These are phyloP conservation scores for Laticauda laticaudata DNA, from an alignment of 2,113 vertebrate species.

Conservation along the genomic window DNA sequence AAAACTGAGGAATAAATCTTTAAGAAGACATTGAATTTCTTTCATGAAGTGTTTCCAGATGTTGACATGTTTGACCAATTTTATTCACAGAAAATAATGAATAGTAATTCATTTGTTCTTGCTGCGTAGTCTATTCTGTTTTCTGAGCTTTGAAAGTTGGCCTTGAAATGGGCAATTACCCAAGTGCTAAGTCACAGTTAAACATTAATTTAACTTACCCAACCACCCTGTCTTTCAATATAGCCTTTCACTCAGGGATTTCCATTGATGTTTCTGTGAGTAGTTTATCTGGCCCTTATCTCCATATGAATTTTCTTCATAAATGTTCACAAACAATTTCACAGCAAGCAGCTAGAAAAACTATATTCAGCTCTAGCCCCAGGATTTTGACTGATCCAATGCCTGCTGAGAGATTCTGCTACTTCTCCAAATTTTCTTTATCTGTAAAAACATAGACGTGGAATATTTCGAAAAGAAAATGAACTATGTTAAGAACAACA, in stretches of 20 bases:
- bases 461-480: neutral
- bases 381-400: conserved; percentile 48
- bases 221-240: conserved; percentile 59
- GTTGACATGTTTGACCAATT: neutral
- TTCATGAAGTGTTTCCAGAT: neutral
- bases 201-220: conserved; percentile 54
- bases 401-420: conserved; percentile 41
- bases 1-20: neutral
- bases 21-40: conserved; percentile 7
- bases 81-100: no score
- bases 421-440: conserved; percentile 37
- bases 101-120: neutral
- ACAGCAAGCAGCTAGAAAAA: conserved; percentile 54
- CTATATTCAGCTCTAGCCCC: conserved; percentile 47
- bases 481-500: neutral
- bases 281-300: accelerated
- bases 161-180: neutral
- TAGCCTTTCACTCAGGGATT: conserved; percentile 48
- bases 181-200: accelerated
- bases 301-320: neutral
- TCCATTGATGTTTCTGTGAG: conserved; percentile 33
- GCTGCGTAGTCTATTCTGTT: neutral
- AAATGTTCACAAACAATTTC: conserved; percentile 46
- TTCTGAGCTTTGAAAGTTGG: neutral
- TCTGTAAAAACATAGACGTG: conserved; percentile 19